Percentiles rank a stretch among this genome's conserved stretches.
Evolutionary conservation across 2,888 invertebrate genomes (phyloP).

Genomic region (Hypselothyrea guttata): DNA sequence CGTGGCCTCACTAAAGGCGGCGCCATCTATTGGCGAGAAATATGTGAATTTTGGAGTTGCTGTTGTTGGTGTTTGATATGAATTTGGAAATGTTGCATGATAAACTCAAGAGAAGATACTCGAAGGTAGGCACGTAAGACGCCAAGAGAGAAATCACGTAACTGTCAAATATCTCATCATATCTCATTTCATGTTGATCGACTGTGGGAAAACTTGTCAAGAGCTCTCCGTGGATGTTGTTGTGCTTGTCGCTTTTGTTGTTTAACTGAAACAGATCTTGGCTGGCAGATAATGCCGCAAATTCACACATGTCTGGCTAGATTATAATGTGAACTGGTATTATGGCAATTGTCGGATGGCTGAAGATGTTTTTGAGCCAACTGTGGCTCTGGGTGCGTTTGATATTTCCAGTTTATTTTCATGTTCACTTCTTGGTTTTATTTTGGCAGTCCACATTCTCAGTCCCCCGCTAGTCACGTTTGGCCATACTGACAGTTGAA

Average conservation of each 20-base stretch:
- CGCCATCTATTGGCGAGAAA: constrained; percentile 56
- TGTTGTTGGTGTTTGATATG: constrained; percentile 6
- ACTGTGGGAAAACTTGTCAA: constrained; percentile 70
- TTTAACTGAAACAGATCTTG: constrained; percentile 49
- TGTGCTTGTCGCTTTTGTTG: constrained; percentile 37
- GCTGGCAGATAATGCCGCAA: constrained; percentile 58
- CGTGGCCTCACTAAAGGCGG: constrained; percentile 55
- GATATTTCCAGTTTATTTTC: constrained; percentile 29
- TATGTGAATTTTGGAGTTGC: constrained; percentile 1
- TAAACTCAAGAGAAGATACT: constrained; percentile 30
- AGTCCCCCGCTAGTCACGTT: constrained; percentile 56
- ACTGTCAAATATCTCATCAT: constrained; percentile 77
- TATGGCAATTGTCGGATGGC: constrained; percentile 39
- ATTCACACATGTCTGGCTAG: constrained; percentile 72
- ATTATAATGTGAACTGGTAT: constrained; percentile 72
- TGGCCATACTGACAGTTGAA: no score
- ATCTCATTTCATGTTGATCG: constrained; percentile 73
- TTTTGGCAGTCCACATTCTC: constrained; percentile 52
- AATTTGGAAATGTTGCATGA: constrained; percentile 28
- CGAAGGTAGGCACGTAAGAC: constrained; percentile 25
- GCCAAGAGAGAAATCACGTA: constrained; percentile 75
- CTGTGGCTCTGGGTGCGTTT: constrained; percentile 57
- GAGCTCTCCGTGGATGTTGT: constrained; percentile 33
- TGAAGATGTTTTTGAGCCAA: constrained; percentile 4
- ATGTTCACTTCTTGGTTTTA: constrained; percentile 20